These are phyloP conservation scores for Telenomus remus DNA, from an alignment of 1,140 invertebrate genomes.

Conservation along the genomic window DNA sequence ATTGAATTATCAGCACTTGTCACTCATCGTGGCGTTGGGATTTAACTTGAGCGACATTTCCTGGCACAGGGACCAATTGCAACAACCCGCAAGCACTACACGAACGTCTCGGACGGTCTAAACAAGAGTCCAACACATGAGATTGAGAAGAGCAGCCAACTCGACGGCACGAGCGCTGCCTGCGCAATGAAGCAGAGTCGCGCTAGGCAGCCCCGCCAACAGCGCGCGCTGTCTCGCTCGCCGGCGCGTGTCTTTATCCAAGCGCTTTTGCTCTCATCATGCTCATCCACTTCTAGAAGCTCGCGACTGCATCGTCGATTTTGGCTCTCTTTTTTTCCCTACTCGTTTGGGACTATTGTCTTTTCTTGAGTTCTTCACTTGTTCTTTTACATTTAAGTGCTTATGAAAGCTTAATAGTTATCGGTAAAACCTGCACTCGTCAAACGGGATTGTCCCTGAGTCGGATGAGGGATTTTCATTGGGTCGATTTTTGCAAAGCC, in stretches of 20 bases:
- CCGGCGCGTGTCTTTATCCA: conserved; percentile 20
- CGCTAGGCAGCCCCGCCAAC: conserved; percentile 45
- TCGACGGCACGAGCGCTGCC: conserved; percentile 59
- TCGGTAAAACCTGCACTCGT: conserved; percentile 25
- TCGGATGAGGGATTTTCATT: conserved; percentile 20
- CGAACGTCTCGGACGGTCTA: conserved; percentile 9
- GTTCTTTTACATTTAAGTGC: conserved; percentile 38
- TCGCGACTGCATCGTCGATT: conserved; percentile 11
- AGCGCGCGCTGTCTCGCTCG: conserved; percentile 40
- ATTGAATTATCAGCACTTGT: conserved; percentile 35
- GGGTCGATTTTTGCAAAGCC: conserved; percentile 4
- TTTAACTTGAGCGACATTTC: conserved; percentile 28
- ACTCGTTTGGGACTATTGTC: conserved; percentile 25
- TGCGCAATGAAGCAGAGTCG: conserved; percentile 58
- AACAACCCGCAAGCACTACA: conserved; percentile 23
- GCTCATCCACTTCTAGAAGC: conserved; percentile 34
- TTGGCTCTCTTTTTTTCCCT: conserved; percentile 21
- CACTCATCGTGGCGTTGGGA: conserved; percentile 9
- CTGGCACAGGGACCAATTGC: conserved; percentile 10
- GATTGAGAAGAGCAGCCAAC: conserved; percentile 42
- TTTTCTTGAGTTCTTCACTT: conserved; percentile 40
- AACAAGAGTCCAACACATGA: conserved; percentile 17
- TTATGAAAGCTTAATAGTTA: conserved; percentile 40
- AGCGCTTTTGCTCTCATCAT: conserved; percentile 29
- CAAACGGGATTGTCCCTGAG: conserved; percentile 5